A percentile compares a stretch with the other conserved stretches of the same genome.
These are phyloP conservation scores for Holothuria glaberrima DNA, from an alignment of 35 echinoderm and acorn worm species.

Conservation along the genomic window DNA sequence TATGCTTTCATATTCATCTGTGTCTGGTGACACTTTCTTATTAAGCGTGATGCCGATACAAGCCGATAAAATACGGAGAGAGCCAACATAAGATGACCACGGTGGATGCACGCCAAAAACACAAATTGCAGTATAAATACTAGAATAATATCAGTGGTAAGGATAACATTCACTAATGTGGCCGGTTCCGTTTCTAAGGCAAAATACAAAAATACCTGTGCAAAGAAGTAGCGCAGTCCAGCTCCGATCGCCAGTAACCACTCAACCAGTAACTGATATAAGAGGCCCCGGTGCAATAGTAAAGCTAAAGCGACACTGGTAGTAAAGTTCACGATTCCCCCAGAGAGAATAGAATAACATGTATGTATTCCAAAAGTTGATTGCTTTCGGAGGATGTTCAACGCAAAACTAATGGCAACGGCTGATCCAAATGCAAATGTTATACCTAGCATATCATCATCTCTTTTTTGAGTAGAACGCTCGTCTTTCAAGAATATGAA, in stretches of 20 bases:
- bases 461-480: background rate
- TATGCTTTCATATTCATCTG: too few species aligned
- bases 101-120: background rate
- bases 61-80: background rate
- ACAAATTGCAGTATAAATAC: constrained; percentile 1
- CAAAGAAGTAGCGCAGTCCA: background rate
- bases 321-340: background rate
- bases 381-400: background rate
- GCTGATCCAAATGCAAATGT: background rate
- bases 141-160: background rate
- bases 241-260: background rate
- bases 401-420: background rate
- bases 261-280: background rate
- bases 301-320: too few species aligned
- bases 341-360: background rate
- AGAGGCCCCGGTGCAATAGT: background rate
- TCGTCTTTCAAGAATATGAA: background rate
- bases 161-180: background rate
- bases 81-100: background rate
- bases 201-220: background rate
- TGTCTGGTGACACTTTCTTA: background rate
- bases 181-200: background rate
- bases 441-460: background rate
- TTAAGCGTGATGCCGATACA: background rate
- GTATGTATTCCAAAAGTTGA: background rate